Base-by-base conservation (phyloP, 2,113 vertebrate species). In the Nyctereutes procyonoides region DNA sequence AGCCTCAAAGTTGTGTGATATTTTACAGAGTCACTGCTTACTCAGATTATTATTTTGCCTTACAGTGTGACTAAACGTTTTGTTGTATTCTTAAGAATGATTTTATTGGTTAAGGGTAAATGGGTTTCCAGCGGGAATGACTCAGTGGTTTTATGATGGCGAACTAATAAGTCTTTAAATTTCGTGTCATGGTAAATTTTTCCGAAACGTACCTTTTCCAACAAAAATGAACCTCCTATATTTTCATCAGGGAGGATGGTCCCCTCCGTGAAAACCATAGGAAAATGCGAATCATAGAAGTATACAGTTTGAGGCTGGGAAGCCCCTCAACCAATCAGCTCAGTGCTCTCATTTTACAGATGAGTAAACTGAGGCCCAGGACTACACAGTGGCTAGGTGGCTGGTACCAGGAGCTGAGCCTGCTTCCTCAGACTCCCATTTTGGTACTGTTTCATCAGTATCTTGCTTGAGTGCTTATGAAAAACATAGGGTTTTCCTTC, bases 11-110 rank as follows among this genome's bases (percentile, higher is more conserved):
- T 58, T 32, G 28, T 80, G 10, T 63, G 55, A 95, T 92, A 38
- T 35, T 96, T 93, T 97, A 38, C 4, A 79, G 65, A 83, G 67
- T 91, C 30, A 58, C 32, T 92, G 6, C 77, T 84, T 67, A 83
- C 32, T 87, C 19, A 71, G 48, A 58, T 74, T 43, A 73, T 82
- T 95, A 76, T 87, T 86, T 97, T 96, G 38, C 38, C 43, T 91
- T 89, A 92, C 74, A 24, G 0, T 28, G 35, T 28, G 71, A 79
- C 89, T 48, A 87, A 55, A 74, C 12, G 22, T 82, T 85, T 76
- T 79, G n/a, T 90, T 62, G 74, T 80, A 60, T 60, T 83, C 67
- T 48, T 82, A 73, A 86, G 90, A 74, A 69, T 67, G 22, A 55
- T n/a, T 94, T 87, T 63, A 65, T 67, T 94, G n/a, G 71, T 77